These are phyloP conservation scores for Hystrix brachyura DNA, from an alignment of 2,113 vertebrate species.

Conservation along the genomic window DNA sequence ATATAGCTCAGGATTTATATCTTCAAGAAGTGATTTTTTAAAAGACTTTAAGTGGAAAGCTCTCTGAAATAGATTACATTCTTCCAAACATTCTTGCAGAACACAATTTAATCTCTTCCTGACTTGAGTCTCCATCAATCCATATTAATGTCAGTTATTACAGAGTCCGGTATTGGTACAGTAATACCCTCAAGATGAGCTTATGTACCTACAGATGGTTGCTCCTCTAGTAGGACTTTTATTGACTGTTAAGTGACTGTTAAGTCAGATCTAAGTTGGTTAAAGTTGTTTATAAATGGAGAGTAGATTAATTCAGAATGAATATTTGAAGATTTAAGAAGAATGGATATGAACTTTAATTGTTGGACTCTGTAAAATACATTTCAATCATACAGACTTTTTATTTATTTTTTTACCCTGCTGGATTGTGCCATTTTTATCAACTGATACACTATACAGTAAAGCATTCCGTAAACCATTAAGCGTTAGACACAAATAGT, in stretches of 20 bases:
- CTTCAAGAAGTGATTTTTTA: constrained; percentile 53
- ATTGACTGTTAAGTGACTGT: not conserved
- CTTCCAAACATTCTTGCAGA: constrained; percentile 23
- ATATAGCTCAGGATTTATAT: constrained; percentile 49
- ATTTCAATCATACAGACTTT: constrained; percentile 1
- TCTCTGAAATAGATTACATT: constrained; percentile 22
- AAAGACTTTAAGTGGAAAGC: constrained; percentile 54
- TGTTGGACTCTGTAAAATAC: not conserved
- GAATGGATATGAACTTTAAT: not conserved
- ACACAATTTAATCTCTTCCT: constrained; percentile 13
- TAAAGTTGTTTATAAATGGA: not conserved
- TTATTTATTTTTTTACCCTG: not conserved
- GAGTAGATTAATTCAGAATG: not conserved
- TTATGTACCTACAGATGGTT: not conserved
- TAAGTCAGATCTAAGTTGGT: not conserved
- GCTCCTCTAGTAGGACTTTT: not conserved
- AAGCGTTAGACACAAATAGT: not conserved
- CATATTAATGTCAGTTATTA: not conserved
- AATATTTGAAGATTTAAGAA: not conserved
- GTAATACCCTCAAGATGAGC: not conserved
- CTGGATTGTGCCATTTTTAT: not conserved
- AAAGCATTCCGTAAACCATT: not conserved
- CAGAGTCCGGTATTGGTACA: not conserved
- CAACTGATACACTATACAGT: not conserved
- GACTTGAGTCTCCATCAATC: not conserved